phyloP scores from a whole-genome alignment of 2,888 invertebrate species.

The Deilephila porcellus region DNA sequence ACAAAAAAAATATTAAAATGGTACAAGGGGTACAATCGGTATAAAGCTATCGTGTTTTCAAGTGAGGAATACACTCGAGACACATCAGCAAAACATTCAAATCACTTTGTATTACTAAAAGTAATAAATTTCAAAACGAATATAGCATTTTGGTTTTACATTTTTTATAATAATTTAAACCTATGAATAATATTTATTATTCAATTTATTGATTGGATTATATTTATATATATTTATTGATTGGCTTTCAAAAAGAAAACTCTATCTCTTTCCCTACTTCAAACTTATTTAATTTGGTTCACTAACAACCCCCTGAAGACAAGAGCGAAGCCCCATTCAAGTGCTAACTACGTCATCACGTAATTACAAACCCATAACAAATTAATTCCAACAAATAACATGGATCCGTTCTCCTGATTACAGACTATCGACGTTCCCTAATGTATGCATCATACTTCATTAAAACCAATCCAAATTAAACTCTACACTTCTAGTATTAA shows the following conservation, averaged over 20 bases:
- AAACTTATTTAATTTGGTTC: not conserved
- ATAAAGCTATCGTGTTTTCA: too few relatives aligned
- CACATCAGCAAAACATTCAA: too few relatives aligned
- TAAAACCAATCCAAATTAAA: not conserved
- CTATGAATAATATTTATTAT: too few relatives aligned
- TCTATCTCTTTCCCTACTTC: not conserved
- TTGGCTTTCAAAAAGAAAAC: not conserved
- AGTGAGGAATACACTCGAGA: too few relatives aligned
- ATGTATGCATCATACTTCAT: not conserved
- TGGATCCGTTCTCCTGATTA: conserved; percentile 50
- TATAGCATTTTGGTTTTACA: too few relatives aligned
- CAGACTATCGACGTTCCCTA: conserved; percentile 44
- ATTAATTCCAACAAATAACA: conserved; percentile 51
- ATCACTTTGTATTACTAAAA: too few relatives aligned
- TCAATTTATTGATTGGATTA: too few relatives aligned
- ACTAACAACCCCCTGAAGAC: not conserved
- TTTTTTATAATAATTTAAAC: too few relatives aligned
- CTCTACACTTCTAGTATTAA: not conserved
- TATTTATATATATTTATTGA: too few relatives aligned
- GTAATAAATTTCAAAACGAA: too few relatives aligned
- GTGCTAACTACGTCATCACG: conserved; percentile 42
- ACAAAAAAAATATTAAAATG: too few relatives aligned
- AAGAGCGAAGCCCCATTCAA: conserved; percentile 35
- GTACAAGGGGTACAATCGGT: too few relatives aligned
- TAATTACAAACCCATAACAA: conserved; percentile 47